Percentiles rank a stretch among this genome's conserved stretches.
Conservation (phyloP, 2,888 invertebrate genomes). For the Tortrix viridana region DNA sequence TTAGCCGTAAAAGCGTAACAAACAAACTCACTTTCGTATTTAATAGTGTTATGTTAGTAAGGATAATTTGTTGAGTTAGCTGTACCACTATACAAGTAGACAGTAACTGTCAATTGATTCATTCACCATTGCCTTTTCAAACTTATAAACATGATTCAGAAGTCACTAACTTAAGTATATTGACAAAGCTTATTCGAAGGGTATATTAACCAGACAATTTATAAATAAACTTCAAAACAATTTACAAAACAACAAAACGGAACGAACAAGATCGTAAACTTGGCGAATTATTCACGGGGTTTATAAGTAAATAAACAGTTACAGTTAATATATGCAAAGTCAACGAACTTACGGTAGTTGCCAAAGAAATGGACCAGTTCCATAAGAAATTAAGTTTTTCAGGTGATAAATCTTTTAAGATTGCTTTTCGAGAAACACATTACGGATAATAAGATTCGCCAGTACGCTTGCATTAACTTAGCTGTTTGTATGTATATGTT, state of each 20-base stretch:
- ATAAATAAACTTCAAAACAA: slow-evolving; percentile 17
- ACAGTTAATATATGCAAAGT: slow-evolving; percentile 33
- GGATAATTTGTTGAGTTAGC: too few species aligned
- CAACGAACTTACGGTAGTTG: slow-evolving; percentile 24
- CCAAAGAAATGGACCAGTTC: slow-evolving; percentile 31
- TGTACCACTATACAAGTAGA: too few species aligned
- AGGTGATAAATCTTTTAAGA: slow-evolving; percentile 3
- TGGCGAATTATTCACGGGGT: slow-evolving; percentile 35
- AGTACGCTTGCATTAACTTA: too few species aligned
- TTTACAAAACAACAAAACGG: slow-evolving; percentile 28
- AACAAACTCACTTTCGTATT: too few species aligned
- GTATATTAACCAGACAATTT: not conserved
- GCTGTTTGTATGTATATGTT: too few species aligned
- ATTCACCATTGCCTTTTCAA: too few species aligned
- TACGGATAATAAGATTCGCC: too few species aligned
- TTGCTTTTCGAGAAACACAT: not conserved
- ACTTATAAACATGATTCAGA: too few species aligned
- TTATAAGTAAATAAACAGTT: slow-evolving; percentile 39
- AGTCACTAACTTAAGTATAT: not conserved
- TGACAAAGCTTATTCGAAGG: not conserved
- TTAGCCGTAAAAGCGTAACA: too few species aligned
- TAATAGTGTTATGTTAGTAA: too few species aligned
- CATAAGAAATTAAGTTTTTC: slow-evolving; percentile 16
- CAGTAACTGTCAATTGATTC: too few species aligned
- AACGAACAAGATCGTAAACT: slow-evolving; percentile 32